Conservation (phyloP, 1,140 invertebrate genomes). For the Arctopsyche grandis region DNA sequence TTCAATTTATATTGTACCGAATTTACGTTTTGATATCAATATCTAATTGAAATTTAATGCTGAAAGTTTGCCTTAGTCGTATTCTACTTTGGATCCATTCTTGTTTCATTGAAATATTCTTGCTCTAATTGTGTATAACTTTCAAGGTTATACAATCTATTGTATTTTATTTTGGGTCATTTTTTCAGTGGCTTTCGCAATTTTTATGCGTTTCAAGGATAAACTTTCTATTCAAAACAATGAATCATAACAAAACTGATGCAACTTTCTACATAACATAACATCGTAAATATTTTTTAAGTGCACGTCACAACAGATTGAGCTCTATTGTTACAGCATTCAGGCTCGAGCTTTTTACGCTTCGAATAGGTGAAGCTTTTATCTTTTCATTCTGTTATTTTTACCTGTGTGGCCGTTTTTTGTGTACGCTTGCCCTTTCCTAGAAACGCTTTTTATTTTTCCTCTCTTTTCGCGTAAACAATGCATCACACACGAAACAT, state of each 20-base stretch:
- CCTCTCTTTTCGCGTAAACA: conserved; percentile 1
- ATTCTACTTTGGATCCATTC: too few species aligned
- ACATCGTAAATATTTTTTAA: not conserved
- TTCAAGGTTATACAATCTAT: too few species aligned
- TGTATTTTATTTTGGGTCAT: too few species aligned
- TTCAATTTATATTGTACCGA: too few species aligned
- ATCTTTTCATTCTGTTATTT: not conserved
- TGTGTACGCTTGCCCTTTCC: not conserved
- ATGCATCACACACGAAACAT: conserved; percentile 5
- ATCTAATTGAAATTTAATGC: too few species aligned
- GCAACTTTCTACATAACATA: conserved; percentile 9
- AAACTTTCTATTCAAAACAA: not conserved
- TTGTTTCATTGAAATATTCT: too few species aligned
- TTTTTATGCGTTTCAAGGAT: not conserved
- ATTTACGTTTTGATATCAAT: too few species aligned
- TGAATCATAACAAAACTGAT: not conserved
- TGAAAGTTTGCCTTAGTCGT: too few species aligned
- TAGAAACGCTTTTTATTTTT: conserved; percentile 7
- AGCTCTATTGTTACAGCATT: not conserved
- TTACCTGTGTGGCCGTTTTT: conserved; percentile 19
- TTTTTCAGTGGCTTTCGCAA: not conserved
- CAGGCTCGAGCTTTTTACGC: not conserved
- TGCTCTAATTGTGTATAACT: too few species aligned
- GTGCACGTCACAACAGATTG: not conserved
- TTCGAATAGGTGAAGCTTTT: not conserved